Evolutionary conservation across 2,113 vertebrate species (phyloP), one percentile per base, ranked within the genome.

Genomic region (Megaceryle maxima): DNA sequence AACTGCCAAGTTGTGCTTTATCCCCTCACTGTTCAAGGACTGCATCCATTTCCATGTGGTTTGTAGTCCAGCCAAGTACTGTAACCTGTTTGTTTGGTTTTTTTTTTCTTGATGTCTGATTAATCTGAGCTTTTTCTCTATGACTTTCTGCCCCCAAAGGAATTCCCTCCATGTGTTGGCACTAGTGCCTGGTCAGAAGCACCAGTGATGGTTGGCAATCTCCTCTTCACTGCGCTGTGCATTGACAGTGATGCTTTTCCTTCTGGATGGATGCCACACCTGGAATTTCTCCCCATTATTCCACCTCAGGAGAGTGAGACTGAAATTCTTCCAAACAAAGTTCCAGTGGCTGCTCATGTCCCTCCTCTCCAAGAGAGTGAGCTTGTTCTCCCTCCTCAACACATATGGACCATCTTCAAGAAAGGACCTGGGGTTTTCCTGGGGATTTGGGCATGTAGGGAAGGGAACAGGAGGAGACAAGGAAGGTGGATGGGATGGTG

Each of bases 191-290:
- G 0, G 12, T 39, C 28, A 73, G 75, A 90, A 53, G 35, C 43
- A 70, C 3, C 0, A 0, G 11, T 14, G 11, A 14, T 8, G 20
- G 62, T 7, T 1, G 1, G 41, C 25, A 39, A 9, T 44, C 28
- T 74, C 75, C n/a, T 62, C 43, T 80, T 77, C 15, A 21, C 12
- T 55, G 0, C 19, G 35, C 59, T 83, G 37, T 6, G 6, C 14
- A n/a, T 6, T 6, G 24, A 39, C 5, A 35, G 25, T 4, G 33
- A 41, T 22, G 31, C 9, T 80, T 81, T 57, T 20, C 39, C 33
- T 79, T 62, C 33, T 48, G 14, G 21, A n/a, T 51, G 29, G 33
- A 59, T 50, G 4, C 6, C 18, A 19, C 3, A 18, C 16, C 21
- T 73, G 70, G 70, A 25, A 55, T 68, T 73, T n/a, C 5, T 86